phyloP scores from a whole-genome alignment of 2,888 invertebrate genomes.

The Synanthedon formicaeformis region DNA sequence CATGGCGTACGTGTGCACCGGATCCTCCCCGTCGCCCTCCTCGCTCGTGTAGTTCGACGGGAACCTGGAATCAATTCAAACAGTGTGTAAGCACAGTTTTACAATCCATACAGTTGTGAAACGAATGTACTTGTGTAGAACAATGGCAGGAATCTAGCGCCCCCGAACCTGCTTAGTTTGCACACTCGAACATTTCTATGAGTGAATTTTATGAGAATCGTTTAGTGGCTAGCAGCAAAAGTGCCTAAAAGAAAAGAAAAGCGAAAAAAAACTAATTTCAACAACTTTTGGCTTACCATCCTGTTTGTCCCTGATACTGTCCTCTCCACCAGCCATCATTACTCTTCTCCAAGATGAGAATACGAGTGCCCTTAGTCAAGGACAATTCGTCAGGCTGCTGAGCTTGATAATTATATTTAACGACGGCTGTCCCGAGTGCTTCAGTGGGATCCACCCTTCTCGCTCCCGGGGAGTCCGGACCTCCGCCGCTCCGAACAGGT shows the following conservation, averaged over 20 bases:
- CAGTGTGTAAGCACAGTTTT: too few relatives aligned
- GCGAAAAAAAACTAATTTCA: not conserved
- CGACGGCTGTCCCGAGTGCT: slow-evolving; percentile 89
- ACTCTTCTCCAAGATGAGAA: slow-evolving; percentile 96
- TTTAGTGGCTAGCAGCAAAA: slow-evolving; percentile 28
- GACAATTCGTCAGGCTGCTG: slow-evolving; percentile 97
- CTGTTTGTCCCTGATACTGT: slow-evolving; percentile 73
- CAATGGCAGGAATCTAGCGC: too few relatives aligned
- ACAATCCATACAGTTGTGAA: too few relatives aligned
- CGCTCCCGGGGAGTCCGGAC: slow-evolving; percentile 81
- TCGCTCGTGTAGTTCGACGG: slow-evolving; percentile 98
- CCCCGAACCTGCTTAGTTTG: too few relatives aligned
- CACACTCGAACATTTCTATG: too few relatives aligned
- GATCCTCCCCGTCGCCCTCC: slow-evolving; percentile 87
- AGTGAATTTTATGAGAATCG: not conserved
- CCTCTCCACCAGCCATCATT: slow-evolving; percentile 99
- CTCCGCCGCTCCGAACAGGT: slow-evolving; percentile 76
- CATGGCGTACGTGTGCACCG: slow-evolving; percentile 93
- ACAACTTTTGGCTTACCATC: slow-evolving; percentile 49
- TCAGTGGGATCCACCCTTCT: slow-evolving; percentile 86
- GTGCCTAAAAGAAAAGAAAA: not conserved
- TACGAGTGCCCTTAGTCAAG: slow-evolving; percentile 93
- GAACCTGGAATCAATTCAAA: slow-evolving; percentile 76
- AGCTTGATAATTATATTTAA: slow-evolving; percentile 94
- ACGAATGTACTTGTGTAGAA: too few relatives aligned